Conservation (phyloP, 2,888 invertebrate genomes). For the Polydrusus tereticollis region DNA sequence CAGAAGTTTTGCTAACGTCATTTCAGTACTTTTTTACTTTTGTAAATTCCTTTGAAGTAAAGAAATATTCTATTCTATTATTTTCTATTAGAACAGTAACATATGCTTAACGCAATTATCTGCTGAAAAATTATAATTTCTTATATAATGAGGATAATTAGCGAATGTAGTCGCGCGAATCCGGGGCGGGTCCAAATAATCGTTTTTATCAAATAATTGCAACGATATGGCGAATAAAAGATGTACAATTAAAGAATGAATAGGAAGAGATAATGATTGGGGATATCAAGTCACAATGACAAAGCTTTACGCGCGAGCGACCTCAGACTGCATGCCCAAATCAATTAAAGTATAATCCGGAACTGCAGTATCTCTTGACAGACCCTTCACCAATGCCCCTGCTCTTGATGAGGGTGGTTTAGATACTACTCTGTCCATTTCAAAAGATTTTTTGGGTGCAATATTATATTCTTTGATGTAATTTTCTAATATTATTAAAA, state of each 20-base stretch:
- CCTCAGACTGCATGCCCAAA: slow-evolving; percentile 68
- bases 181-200: too few relatives aligned
- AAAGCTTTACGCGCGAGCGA: slow-evolving; percentile 66
- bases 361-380: slow-evolving; percentile 66
- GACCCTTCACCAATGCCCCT: slow-evolving; percentile 54
- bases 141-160: too few relatives aligned
- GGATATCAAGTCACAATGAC: slow-evolving; percentile 66
- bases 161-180: too few relatives aligned
- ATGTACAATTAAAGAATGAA: slow-evolving; percentile 65
- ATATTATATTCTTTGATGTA: slow-evolving; percentile 3
- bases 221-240: slow-evolving; percentile 59
- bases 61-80: too few relatives aligned
- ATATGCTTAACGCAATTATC: too few relatives aligned
- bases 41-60: too few relatives aligned
- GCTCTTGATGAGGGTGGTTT: slow-evolving; percentile 28
- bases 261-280: slow-evolving; percentile 67
- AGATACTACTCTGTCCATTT: slow-evolving; percentile 19
- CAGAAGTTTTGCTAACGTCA: too few relatives aligned
- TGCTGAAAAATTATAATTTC: too few relatives aligned
- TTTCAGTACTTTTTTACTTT: too few relatives aligned
- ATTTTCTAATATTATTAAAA: too few relatives aligned
- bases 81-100: too few relatives aligned
- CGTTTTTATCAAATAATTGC: slow-evolving; percentile 37
- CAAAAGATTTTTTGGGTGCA: slow-evolving; percentile 12
- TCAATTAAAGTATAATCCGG: slow-evolving; percentile 75